These are phyloP conservation scores for Acipenser oxyrinchus DNA, from an alignment of 2,797 vertebrate species.

Conservation along the genomic window DNA sequence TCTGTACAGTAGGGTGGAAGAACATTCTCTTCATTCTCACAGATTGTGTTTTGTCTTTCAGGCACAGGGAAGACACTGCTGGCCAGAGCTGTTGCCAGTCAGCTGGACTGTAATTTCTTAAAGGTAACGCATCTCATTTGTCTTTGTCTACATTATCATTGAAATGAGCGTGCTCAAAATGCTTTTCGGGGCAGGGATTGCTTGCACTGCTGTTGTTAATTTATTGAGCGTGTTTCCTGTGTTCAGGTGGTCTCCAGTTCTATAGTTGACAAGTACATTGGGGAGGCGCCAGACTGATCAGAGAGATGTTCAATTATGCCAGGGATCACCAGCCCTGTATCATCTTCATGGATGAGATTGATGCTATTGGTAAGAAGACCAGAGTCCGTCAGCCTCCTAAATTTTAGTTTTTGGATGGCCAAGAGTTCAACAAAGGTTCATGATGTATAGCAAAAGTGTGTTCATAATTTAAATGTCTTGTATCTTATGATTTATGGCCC, in stretches of 20 bases:
- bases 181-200: neutral
- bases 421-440: too few relatives aligned
- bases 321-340: conserved; percentile 95
- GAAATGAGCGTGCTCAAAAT: neutral
- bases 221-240: neutral
- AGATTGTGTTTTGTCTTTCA: conserved; percentile 29
- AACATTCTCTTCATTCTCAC: too few relatives aligned
- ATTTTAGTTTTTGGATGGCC: too few relatives aligned
- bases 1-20: too few relatives aligned
- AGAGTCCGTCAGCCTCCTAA: too few relatives aligned
- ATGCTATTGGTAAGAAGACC: conserved; percentile 82
- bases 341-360: conserved; percentile 99
- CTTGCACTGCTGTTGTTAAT: neutral
- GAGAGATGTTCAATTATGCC: conserved; percentile 98
- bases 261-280: conserved; percentile 97
- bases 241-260: conserved; percentile 93
- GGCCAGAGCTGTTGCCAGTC: conserved; percentile 92
- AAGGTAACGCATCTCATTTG: conserved; percentile 61
- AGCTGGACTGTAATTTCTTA: conserved; percentile 95
- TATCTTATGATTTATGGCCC: too few relatives aligned
- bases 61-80: conserved; percentile 94
- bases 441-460: too few relatives aligned
- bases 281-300: conserved; percentile 89
- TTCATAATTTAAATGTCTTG: too few relatives aligned
- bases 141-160: neutral